These are phyloP conservation scores for Pantherophis vulpinus DNA, from an alignment of 2,797 vertebrate species.

Conservation along the genomic window DNA sequence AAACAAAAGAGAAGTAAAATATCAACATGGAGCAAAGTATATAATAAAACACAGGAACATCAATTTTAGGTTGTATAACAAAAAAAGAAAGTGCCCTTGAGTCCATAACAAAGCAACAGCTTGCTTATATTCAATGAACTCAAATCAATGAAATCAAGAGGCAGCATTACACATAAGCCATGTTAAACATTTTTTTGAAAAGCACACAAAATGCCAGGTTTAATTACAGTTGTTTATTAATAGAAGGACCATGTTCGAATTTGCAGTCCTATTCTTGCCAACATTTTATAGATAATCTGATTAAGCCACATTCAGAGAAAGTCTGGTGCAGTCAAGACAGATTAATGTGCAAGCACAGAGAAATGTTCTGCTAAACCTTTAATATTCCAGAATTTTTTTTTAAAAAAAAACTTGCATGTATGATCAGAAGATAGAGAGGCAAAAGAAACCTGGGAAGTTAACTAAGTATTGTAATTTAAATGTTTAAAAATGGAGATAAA, in stretches of 20 bases:
- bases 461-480: neutral
- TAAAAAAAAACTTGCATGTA: neutral
- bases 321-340: neutral
- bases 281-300: neutral
- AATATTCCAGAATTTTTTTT: neutral
- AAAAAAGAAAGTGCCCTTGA: neutral
- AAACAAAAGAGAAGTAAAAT: neutral
- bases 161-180: neutral
- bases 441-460: neutral
- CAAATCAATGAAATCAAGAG: neutral
- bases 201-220: neutral
- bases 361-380: neutral
- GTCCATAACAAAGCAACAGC: neutral
- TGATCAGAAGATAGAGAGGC: neutral
- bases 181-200: neutral
- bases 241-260: neutral
- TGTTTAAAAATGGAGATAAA: neutral
- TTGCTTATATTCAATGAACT: neutral
- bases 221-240: neutral
- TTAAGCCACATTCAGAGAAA: neutral
- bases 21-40: neutral
- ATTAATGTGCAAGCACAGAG: slow-evolving; percentile 5
- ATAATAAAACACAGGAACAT: neutral
- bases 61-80: neutral
- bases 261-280: slow-evolving; percentile 21